Conservation (phyloP, 2,113 vertebrate genomes). For the Oryzias javanicus region DNA sequence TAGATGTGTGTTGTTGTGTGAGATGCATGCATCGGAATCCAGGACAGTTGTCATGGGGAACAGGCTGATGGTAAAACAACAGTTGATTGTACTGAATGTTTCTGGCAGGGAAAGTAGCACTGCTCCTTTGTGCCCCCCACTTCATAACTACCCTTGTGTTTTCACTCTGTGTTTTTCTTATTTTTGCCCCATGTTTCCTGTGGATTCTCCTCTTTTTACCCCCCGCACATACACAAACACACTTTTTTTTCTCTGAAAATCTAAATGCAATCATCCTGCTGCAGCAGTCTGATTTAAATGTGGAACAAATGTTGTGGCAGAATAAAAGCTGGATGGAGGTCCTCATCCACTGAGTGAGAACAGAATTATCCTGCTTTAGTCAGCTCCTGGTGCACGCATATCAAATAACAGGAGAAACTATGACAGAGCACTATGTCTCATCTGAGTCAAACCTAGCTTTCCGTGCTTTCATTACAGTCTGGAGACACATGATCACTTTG, state of each 20-base stretch:
- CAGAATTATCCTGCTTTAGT: slow-evolving; percentile 70
- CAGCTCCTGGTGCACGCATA: slow-evolving; percentile 64
- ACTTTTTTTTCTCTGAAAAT: slow-evolving; percentile 42
- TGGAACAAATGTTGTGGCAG: slow-evolving; percentile 72
- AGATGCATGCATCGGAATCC: slow-evolving; percentile 58
- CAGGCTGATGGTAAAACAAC: slow-evolving; percentile 61
- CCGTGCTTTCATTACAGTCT: slow-evolving; percentile 51
- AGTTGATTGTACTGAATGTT: slow-evolving; percentile 63
- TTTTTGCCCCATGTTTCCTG: slow-evolving; percentile 14
- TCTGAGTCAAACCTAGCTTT: slow-evolving; percentile 56
- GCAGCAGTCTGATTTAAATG: slow-evolving; percentile 70
- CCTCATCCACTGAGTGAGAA: slow-evolving; percentile 65
- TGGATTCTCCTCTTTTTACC: slow-evolving; percentile 3
- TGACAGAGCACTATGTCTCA: slow-evolving; percentile 32
- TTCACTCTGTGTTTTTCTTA: slow-evolving; percentile 7
- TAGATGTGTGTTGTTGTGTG: slow-evolving; percentile 58
- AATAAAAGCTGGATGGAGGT: slow-evolving; percentile 68
- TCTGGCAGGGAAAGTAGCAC: slow-evolving; percentile 68
- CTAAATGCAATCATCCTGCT: slow-evolving; percentile 63
- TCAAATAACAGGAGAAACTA: slow-evolving; percentile 11
- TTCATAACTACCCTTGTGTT: slow-evolving; percentile 1
- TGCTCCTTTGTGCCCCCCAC: slow-evolving; percentile 48
- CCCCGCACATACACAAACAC: background rate
- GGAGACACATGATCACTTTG: slow-evolving; percentile 39
- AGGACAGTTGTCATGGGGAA: slow-evolving; percentile 74